Evolutionary conservation across 2,113 vertebrate genomes (phyloP), one percentile per base, ranked within the genome.

Genomic region (Coracopsis vasa): DNA sequence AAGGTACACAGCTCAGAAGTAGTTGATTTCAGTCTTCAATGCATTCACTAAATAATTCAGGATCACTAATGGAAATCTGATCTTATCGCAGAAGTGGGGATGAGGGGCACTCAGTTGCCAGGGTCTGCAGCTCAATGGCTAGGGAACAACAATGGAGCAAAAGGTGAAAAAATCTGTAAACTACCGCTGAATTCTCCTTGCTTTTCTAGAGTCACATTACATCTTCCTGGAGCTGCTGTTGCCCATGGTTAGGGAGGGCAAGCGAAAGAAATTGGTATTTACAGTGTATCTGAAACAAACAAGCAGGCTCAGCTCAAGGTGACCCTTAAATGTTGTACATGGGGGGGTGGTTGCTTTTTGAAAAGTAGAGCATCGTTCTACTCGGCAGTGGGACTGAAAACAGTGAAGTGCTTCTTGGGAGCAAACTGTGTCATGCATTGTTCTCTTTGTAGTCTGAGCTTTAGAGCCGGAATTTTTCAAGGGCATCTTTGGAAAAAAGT

Each of bases 41-140:
- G 96, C 86, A 92, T 93, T 91, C 92, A 96, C 94, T 98, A 98
- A 98, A 98, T 98, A 98, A 98, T 98, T 98, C 95, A 98, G 80
- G 75, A 91, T 90, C 80, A 62, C 94, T 98, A 98, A 98, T 98
- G 98, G 98, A 96, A 97, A 97, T 95, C 73, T 93, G 97, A 97
- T 90, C 86, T 90, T 60, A 87, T 93, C 0, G 1, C 51, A 25
- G 69, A 61, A 86, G 53, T 24, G 8, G n/a, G 84, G 73, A 73
- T 82, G 79, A 14, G 42, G 75, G 88, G 92, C 93, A 96, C 87
- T 96, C 77, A 56, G 37, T 84, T 91, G 91, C 78, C 75, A 62
- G 62, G 45, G 47, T 62, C 58, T 95, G 81, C 90, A 94, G 85
- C 95, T 97, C 93, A 94, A 93, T 92, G 94, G 78, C 94, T 96